phyloP scores from a whole-genome alignment of 2,113 vertebrate species.

The Sorex araneus region DNA sequence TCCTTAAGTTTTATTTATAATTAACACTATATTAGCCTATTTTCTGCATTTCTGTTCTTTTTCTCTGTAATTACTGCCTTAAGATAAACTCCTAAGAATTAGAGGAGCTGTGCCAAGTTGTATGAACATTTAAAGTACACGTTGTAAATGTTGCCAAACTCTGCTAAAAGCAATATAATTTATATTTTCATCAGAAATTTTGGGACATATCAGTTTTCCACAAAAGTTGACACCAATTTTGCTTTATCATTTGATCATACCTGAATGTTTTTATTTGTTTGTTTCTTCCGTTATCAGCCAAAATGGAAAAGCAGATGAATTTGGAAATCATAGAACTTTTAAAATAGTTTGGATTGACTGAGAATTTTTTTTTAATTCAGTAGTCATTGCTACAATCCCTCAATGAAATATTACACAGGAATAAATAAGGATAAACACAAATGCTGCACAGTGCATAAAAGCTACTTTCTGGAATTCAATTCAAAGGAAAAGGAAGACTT shows the following conservation, averaged over 20 bases:
- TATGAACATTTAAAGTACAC: slow-evolving; percentile 66
- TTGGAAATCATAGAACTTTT: background rate
- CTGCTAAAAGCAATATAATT: slow-evolving; percentile 68
- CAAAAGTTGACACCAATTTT: slow-evolving; percentile 14
- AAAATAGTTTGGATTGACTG: background rate
- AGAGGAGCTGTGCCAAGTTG: slow-evolving; percentile 48
- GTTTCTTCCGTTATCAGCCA: background rate
- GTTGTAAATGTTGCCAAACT: slow-evolving; percentile 67
- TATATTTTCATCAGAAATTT: slow-evolving; percentile 31
- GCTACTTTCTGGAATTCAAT: slow-evolving; percentile 64
- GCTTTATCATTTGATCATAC: background rate
- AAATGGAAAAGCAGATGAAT: slow-evolving; percentile 4
- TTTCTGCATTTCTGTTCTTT: slow-evolving; percentile 53
- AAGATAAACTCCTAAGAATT: slow-evolving; percentile 64
- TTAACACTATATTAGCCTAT: slow-evolving; percentile 66
- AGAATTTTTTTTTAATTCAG: slow-evolving; percentile 39
- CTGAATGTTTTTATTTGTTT: background rate
- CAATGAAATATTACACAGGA: slow-evolving; percentile 50
- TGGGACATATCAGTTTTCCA: slow-evolving; percentile 7
- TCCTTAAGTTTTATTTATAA: slow-evolving; percentile 72
- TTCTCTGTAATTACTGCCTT: slow-evolving; percentile 74
- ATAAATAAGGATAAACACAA: slow-evolving; percentile 56
- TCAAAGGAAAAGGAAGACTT: slow-evolving; percentile 61
- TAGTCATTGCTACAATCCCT: background rate
- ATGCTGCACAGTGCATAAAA: background rate